phyloP scores from a whole-genome alignment of 2,113 vertebrate species.

The Scatophagus argus region DNA sequence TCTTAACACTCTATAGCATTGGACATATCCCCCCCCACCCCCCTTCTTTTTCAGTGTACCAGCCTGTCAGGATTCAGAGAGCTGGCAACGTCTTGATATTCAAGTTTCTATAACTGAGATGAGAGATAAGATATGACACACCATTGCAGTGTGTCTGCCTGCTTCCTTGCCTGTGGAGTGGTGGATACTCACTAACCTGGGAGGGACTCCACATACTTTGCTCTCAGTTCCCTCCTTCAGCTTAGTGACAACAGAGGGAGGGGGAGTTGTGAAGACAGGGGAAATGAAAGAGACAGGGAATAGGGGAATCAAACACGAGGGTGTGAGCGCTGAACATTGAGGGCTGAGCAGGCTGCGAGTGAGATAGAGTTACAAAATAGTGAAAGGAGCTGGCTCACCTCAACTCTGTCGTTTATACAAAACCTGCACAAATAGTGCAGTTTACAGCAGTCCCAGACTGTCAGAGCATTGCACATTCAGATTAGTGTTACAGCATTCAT shows the following conservation, averaged over 20 bases:
- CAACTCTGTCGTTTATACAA: neutral
- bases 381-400: constrained; percentile 14
- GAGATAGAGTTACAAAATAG: neutral
- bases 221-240: constrained; percentile 61
- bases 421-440: neutral
- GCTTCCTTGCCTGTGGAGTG: constrained; percentile 27
- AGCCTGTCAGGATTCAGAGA: constrained; percentile 7
- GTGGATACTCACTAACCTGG: constrained; percentile 42
- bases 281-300: constrained; percentile 25
- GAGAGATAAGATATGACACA: constrained; percentile 47
- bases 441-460: constrained; percentile 23
- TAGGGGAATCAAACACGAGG: constrained; percentile 7
- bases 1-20: constrained; percentile 60
- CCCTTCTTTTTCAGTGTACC: constrained; percentile 11
- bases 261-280: constrained; percentile 22
- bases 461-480: neutral
- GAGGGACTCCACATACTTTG: constrained; percentile 67
- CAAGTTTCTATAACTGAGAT: constrained; percentile 38
- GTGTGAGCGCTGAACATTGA: neutral
- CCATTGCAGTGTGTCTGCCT: constrained; percentile 19
- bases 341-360: neutral
- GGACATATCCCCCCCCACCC: constrained; percentile 18
- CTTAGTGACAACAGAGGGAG: constrained; percentile 44
- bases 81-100: constrained; percentile 38
- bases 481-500: neutral